Evolutionary conservation across 1,140 invertebrate genomes (phyloP).

Genomic region (Nasonia longicornis): DNA sequence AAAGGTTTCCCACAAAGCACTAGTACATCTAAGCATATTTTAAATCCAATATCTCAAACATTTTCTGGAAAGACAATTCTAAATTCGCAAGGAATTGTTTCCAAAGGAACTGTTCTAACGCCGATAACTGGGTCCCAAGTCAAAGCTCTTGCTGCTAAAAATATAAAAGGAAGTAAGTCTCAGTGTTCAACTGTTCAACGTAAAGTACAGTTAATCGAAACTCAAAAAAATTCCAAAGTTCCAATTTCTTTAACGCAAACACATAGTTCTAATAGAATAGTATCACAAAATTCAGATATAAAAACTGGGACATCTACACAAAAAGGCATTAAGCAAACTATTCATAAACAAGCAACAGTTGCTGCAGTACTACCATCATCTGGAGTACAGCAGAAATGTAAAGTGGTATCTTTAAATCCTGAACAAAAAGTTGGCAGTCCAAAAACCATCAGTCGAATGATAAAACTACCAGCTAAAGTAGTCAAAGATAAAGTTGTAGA

Average conservation of each 20-base stretch:
- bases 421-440: conserved; percentile 53
- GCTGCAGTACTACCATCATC: conserved; percentile 43
- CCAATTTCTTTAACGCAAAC: conserved; percentile 43
- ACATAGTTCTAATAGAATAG: conserved; percentile 50
- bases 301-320: conserved; percentile 49
- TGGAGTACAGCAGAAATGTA: conserved; percentile 50
- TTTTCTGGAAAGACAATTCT: conserved; percentile 54
- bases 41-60: conserved; percentile 59
- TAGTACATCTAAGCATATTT: conserved; percentile 68
- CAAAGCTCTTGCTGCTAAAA: conserved; percentile 64
- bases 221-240: conserved; percentile 55
- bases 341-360: conserved; percentile 46
- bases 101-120: conserved; percentile 67
- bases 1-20: conserved; percentile 55
- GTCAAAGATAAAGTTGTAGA: conserved; percentile 50
- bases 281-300: conserved; percentile 54
- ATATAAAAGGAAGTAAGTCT: conserved; percentile 57
- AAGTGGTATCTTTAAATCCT: conserved; percentile 40
- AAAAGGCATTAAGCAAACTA: conserved; percentile 52
- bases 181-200: conserved; percentile 58
- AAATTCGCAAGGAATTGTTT: conserved; percentile 53
- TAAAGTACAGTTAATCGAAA: conserved; percentile 53
- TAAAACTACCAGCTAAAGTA: conserved; percentile 53
- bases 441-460: conserved; percentile 48
- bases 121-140: conserved; percentile 66